These are phyloP conservation scores for Troides helena DNA, from an alignment of 2,888 invertebrate genomes.

Conservation along the genomic window DNA sequence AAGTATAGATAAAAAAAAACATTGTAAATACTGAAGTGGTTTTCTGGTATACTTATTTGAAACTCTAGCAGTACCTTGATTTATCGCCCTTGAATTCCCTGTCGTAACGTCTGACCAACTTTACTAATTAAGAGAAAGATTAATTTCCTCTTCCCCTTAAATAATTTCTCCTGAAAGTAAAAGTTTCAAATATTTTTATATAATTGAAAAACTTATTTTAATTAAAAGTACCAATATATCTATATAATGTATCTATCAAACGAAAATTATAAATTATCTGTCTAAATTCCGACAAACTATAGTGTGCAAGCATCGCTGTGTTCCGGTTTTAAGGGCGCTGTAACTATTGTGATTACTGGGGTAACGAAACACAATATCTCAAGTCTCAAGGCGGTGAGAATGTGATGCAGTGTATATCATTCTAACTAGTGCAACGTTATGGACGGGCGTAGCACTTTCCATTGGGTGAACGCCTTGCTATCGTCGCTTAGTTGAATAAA, in stretches of 20 bases:
- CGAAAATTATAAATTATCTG: no score
- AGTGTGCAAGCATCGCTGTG: no score
- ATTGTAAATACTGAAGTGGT: conserved; percentile 54
- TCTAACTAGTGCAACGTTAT: no score
- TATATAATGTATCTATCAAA: background rate
- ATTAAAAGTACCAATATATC: conserved; percentile 20
- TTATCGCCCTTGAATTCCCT: conserved; percentile 71
- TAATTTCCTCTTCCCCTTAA: conserved; percentile 75
- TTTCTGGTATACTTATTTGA: conserved; percentile 46
- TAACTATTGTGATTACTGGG: no score
- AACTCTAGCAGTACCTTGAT: conserved; percentile 70
- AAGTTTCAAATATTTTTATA: conserved; percentile 29
- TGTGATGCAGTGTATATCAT: no score
- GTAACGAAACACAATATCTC: no score
- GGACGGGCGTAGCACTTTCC: no score
- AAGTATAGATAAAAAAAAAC: background rate
- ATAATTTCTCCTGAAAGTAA: conserved; percentile 68
- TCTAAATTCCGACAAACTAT: no score
- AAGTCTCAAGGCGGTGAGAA: no score
- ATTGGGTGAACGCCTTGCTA: no score
- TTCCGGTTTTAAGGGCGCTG: no score
- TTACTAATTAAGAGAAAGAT: conserved; percentile 78
- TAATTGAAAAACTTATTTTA: conserved; percentile 32
- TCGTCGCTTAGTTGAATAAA: no score
- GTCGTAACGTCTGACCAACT: conserved; percentile 64